Conservation (phyloP, 2,113 vertebrate genomes). For the Myrmecobius fasciatus region DNA sequence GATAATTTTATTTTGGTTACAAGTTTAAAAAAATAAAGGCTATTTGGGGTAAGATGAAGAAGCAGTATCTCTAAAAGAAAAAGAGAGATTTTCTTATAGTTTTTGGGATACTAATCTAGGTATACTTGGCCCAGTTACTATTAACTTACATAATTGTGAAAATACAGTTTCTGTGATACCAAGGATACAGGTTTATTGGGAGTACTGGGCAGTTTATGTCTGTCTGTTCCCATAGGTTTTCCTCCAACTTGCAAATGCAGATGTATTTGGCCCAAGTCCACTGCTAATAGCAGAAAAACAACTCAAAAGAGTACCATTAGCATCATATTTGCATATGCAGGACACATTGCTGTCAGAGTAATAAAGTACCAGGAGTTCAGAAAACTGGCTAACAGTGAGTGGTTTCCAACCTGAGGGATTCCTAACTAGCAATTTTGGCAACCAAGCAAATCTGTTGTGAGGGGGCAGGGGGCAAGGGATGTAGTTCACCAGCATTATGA, state of each 20-base stretch:
- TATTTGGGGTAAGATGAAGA: not conserved
- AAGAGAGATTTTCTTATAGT: not conserved
- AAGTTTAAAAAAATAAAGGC: not conserved
- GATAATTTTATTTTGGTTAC: constrained; percentile 36
- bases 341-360: not conserved
- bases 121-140: not conserved
- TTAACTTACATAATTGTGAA: not conserved
- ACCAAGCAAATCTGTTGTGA: not conserved
- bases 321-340: not conserved
- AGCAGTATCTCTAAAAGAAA: not conserved
- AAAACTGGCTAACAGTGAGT: not conserved
- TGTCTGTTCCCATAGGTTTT: not conserved
- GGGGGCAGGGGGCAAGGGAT: not conserved
- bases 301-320: not conserved
- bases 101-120: constrained; percentile 11
- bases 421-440: not conserved
- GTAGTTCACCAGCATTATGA: not conserved
- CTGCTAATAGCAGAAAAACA: not conserved
- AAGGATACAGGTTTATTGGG: not conserved
- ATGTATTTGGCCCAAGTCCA: not conserved
- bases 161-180: not conserved
- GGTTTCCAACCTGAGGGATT: not conserved
- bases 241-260: not conserved
- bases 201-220: not conserved
- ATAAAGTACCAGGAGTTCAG: not conserved